Evolutionary conservation across 2,797 vertebrate species (phyloP), one percentile per base, ranked within the genome.

Genomic region (Leptatherina wallacei): DNA sequence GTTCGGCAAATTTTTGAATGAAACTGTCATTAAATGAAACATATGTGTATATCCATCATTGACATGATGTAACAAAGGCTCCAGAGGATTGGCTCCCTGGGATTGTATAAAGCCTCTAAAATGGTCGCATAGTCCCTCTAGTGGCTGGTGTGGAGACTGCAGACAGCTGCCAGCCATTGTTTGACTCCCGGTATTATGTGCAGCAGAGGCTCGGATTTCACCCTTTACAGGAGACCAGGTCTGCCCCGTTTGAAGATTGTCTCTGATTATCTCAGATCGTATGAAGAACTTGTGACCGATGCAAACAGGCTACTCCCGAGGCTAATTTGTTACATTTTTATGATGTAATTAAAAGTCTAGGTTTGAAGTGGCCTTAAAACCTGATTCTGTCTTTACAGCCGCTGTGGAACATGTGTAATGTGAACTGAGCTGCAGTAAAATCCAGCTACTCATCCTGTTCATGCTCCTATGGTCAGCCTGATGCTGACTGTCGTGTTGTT

Each of bases 31-130:
- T 68, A 87, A 54, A 84, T 85, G 77, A 85, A 87, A 77, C 75
- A 82, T 64, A 60, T 83, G 79, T 78, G 27, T 80, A 10, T 68
- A 80, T 80, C 77, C 75, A 84, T 88, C 75, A 85, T 51, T 7
- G 42, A 80, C 84, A 86, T 89, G 82, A 88, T 87, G 87, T 88
- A 91, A 91, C 85, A 85, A 86, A 90, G 87, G 80, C 88, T 83
- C 84, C 70, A 84, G 86, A 86, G 80, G 82, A 75, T 69, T 54
- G 59, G 60, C 67, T 75, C 61, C 71, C 61, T 74, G 63, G 72
- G 82, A 71, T 49, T 22, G 40, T 54, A 20, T 13, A 14, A 18
- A 65, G 56, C 12, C 22, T 47, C n/a, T 65, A 73, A 73, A 38
- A 42, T 65, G 85, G 86, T 75, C 69, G 54, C 62, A 81, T 77